Evolutionary conservation across 2,888 invertebrate species (phyloP).

Genomic region (Opisthograptis luteolata): DNA sequence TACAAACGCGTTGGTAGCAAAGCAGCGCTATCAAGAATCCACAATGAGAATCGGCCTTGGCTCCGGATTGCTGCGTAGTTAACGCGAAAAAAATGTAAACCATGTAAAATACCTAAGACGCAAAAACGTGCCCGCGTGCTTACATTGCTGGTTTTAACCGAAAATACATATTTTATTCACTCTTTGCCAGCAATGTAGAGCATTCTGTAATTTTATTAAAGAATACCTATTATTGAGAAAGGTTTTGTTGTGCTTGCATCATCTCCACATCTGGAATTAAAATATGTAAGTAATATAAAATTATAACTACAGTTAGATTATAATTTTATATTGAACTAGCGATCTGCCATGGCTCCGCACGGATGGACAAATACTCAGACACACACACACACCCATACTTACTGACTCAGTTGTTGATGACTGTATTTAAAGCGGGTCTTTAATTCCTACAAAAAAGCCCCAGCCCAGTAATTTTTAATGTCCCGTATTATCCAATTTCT

Average conservation of each 20-base stretch:
- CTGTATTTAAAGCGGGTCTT: too few species aligned
- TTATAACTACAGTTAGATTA: not conserved
- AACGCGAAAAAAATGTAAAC: too few species aligned
- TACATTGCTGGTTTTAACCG: conserved; percentile 2
- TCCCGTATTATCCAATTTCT: too few species aligned
- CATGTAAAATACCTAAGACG: conserved; percentile 5
- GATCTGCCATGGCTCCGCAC: too few species aligned
- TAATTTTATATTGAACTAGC: too few species aligned
- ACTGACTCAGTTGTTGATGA: too few species aligned
- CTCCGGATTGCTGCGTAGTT: conserved; percentile 31
- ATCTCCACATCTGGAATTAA: conserved; percentile 16
- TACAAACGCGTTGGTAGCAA: conserved; percentile 8
- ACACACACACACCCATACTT: too few species aligned
- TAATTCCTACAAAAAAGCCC: too few species aligned
- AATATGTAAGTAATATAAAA: not conserved
- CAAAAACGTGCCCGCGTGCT: not conserved
- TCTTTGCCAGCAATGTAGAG: conserved; percentile 6
- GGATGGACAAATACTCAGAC: too few species aligned
- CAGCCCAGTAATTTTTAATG: too few species aligned
- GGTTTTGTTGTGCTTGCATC: conserved; percentile 31
- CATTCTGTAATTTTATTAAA: not conserved
- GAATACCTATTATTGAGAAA: conserved; percentile 27
- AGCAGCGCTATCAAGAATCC: conserved; percentile 21
- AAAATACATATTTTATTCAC: not conserved
- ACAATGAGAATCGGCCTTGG: conserved; percentile 32